Conservation (phyloP, 2,113 vertebrate genomes). For the Neolamprologus toae region DNA sequence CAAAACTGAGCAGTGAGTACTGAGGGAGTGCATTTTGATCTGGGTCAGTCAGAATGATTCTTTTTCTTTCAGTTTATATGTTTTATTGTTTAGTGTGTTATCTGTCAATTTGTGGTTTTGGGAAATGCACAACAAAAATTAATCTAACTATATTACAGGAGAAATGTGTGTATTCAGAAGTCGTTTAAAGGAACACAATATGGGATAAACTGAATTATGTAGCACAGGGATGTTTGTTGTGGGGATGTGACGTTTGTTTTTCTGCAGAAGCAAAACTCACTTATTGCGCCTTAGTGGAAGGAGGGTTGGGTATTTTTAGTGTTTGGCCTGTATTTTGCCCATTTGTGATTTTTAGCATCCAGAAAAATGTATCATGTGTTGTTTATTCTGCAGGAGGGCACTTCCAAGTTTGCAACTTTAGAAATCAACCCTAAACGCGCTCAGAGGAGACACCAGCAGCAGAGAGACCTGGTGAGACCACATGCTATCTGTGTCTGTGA, state of each 20-base stretch:
- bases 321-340: neutral
- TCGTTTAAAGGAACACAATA: neutral
- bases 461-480: conserved; percentile 84
- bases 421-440: conserved; percentile 93
- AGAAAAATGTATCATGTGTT: neutral
- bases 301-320: neutral
- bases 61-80: neutral
- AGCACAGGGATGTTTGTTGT: neutral
- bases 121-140: fast-evolving
- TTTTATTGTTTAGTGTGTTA: neutral
- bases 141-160: neutral
- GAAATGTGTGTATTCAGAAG: neutral
- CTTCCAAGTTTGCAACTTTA: conserved; percentile 95
- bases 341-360: neutral
- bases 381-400: conserved; percentile 80
- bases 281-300: neutral
- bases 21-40: neutral
- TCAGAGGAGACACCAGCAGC: conserved; percentile 89
- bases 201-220: neutral
- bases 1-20: fast-evolving
- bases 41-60: fast-evolving
- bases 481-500: neutral
- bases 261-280: neutral
- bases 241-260: too few species aligned
- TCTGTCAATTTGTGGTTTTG: fast-evolving